These are phyloP conservation scores for Silvanus unidentatus DNA, from an alignment of 2,888 invertebrate species.

Conservation along the genomic window DNA sequence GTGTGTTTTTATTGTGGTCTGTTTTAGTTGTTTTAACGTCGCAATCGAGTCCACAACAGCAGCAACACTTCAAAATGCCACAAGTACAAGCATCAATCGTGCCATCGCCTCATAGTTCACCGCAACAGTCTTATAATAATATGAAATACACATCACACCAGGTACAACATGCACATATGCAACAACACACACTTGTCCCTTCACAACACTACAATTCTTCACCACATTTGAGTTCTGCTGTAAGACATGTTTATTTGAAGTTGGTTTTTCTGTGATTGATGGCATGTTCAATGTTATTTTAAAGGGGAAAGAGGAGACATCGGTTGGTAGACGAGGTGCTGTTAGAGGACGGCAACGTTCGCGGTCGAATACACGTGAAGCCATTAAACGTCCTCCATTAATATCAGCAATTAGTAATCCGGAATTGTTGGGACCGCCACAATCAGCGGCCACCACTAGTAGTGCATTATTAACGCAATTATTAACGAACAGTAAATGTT, in stretches of 20 bases:
- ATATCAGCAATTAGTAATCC: conserved; percentile 73
- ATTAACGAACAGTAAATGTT: conserved; percentile 57
- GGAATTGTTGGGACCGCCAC: conserved; percentile 51
- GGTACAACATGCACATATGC: conserved; percentile 21
- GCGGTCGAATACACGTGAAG: conserved; percentile 51
- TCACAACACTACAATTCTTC: conserved; percentile 27
- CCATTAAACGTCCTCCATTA: conserved; percentile 55
- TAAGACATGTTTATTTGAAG: conserved; percentile 23
- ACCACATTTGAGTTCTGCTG: conserved; percentile 18
- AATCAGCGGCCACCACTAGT: conserved; percentile 25
- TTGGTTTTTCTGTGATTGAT: too few relatives aligned
- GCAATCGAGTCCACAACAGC: neutral
- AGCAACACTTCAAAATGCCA: conserved; percentile 1
- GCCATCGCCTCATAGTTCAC: conserved; percentile 6
- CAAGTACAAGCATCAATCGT: neutral
- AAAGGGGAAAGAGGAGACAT: conserved; percentile 26
- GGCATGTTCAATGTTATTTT: conserved; percentile 6
- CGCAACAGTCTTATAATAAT: conserved; percentile 17
- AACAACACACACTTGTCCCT: conserved; percentile 24
- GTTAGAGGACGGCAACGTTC: conserved; percentile 46
- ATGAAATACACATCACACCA: conserved; percentile 10
- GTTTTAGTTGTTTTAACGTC: conserved; percentile 9
- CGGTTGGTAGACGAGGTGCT: conserved; percentile 23
- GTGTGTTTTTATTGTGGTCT: too few relatives aligned
- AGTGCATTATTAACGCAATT: conserved; percentile 80